phyloP scores from a whole-genome alignment of 2,888 invertebrate species.

The Pediacus dermestoides region DNA sequence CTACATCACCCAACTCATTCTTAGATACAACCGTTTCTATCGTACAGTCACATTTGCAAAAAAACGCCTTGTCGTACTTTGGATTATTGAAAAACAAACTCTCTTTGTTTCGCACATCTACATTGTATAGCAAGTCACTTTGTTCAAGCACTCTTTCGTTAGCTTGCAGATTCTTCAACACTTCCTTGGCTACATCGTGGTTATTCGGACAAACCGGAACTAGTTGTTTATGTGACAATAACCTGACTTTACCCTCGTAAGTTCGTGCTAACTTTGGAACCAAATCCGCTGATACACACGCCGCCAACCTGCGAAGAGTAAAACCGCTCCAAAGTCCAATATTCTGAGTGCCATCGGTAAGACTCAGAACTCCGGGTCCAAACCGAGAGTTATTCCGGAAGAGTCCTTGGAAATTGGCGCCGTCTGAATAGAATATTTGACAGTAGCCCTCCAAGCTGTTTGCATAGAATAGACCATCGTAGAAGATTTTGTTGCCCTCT shows the following conservation, averaged over 20 bases:
- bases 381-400: slow-evolving; percentile 54
- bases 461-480: slow-evolving; percentile 40
- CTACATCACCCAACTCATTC: background rate
- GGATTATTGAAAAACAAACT: slow-evolving; percentile 41
- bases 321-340: slow-evolving; percentile 57
- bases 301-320: slow-evolving; percentile 50
- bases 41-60: slow-evolving; percentile 30
- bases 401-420: slow-evolving; percentile 52
- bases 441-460: slow-evolving; percentile 53
- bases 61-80: slow-evolving; percentile 35
- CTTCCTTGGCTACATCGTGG: slow-evolving; percentile 25
- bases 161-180: slow-evolving; percentile 29
- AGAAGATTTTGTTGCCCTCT: slow-evolving; percentile 38
- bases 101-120: slow-evolving; percentile 34
- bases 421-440: slow-evolving; percentile 52
- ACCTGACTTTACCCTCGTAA: slow-evolving; percentile 33
- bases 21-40: slow-evolving; percentile 43
- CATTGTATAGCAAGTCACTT: slow-evolving; percentile 34
- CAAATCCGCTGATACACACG: slow-evolving; percentile 24
- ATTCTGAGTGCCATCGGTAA: slow-evolving; percentile 49
- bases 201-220: slow-evolving; percentile 32
- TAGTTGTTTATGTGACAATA: slow-evolving; percentile 39
- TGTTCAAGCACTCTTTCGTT: slow-evolving; percentile 24
- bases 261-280: slow-evolving; percentile 39
- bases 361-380: slow-evolving; percentile 56